These are phyloP conservation scores for Drosophila nr. fundita DNA, from an alignment of 2,888 invertebrate species.

Conservation along the genomic window DNA sequence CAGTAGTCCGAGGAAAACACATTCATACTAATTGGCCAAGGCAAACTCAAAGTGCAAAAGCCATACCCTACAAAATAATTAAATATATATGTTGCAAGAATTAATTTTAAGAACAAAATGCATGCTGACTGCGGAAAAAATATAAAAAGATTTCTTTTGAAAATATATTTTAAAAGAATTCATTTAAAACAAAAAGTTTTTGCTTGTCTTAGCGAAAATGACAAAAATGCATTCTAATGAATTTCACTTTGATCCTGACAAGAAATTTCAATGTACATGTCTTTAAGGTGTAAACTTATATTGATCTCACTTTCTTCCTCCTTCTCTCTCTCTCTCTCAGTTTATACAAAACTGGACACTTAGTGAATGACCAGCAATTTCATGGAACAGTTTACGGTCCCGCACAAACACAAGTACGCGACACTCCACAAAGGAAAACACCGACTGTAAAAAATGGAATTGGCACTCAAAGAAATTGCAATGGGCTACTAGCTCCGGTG, in stretches of 20 bases:
- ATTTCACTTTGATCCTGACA: constrained; percentile 9
- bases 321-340: too few relatives aligned
- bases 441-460: constrained; percentile 60
- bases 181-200: background rate
- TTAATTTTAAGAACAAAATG: constrained; percentile 6
- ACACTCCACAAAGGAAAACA: constrained; percentile 33
- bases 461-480: constrained; percentile 77
- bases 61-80: background rate
- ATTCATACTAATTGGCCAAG: background rate
- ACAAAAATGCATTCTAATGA: background rate
- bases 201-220: background rate
- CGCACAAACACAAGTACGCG: constrained; percentile 14
- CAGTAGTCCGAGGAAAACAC: background rate
- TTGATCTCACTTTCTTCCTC: background rate
- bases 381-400: constrained; percentile 50
- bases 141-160: background rate
- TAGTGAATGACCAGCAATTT: constrained; percentile 68
- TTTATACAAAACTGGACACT: constrained; percentile 27
- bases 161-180: background rate
- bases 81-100: constrained; percentile 1
- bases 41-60: background rate
- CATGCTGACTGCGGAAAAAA: background rate
- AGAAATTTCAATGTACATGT: constrained; percentile 6
- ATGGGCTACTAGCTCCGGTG: constrained; percentile 35
- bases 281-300: background rate